A percentile compares a stretch with the other conserved stretches of the same genome.
Conservation (phyloP, 2,113 vertebrate genomes). For the Psilopsiagon aurifrons region DNA sequence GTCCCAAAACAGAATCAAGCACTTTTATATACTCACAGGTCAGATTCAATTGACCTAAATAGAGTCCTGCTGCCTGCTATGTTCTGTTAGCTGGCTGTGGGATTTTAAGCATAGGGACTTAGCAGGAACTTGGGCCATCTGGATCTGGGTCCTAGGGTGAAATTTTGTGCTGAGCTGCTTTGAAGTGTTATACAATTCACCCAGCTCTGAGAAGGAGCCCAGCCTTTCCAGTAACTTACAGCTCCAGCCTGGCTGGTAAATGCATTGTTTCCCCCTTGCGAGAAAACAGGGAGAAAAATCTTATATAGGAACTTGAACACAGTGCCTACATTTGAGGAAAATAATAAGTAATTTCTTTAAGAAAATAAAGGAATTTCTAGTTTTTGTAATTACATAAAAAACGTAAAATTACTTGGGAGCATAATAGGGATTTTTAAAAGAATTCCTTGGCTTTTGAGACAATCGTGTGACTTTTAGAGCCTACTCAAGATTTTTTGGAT, state of each 20-base stretch:
- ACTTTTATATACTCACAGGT: not conserved
- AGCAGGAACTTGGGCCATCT: not conserved
- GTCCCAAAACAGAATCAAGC: not conserved
- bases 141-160: not conserved
- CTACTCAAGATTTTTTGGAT: not conserved
- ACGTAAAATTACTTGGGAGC: not conserved
- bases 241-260: not conserved
- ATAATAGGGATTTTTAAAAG: not conserved
- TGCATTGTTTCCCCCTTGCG: not conserved
- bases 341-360: not conserved
- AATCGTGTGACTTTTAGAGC: not conserved
- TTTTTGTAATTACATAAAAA: not conserved
- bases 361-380: not conserved
- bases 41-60: not conserved
- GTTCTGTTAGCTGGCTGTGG: not conserved
- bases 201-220: not conserved
- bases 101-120: not conserved
- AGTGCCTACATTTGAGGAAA: not conserved
- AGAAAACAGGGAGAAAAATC: not conserved
- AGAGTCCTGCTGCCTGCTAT: not conserved
- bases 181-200: not conserved
- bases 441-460: not conserved
- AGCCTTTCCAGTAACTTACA: not conserved
- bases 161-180: not conserved
- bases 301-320: not conserved